phyloP scores from a whole-genome alignment of 2,797 vertebrate genomes.

The Gymnoscopelus microlampas region DNA sequence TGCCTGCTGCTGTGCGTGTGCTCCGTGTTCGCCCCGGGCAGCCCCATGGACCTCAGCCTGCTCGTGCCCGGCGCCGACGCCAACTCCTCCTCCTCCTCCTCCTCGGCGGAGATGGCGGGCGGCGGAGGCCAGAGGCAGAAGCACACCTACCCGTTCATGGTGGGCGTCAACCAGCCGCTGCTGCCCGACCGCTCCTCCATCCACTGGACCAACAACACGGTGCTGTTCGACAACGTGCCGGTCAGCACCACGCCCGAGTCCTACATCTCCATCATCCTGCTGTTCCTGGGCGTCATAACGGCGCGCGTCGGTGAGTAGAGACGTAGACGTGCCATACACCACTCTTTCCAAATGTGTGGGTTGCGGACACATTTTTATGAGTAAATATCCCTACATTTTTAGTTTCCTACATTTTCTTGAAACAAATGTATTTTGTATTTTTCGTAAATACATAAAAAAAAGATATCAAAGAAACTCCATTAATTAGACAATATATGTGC shows the following conservation, averaged over 20 bases:
- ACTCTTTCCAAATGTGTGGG: too few relatives aligned
- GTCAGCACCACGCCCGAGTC: constrained; percentile 77
- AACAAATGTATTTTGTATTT: too few relatives aligned
- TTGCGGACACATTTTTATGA: too few relatives aligned
- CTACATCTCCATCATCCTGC: constrained; percentile 83
- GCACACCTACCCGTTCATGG: constrained; percentile 72
- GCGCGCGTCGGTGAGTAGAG: constrained; percentile 77
- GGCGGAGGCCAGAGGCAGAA: constrained; percentile 76
- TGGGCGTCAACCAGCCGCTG: constrained; percentile 83
- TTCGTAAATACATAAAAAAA: too few relatives aligned
- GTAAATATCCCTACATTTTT: too few relatives aligned
- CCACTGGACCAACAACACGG: constrained; percentile 88
- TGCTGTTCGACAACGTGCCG: constrained; percentile 82
- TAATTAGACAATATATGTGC: too few relatives aligned
- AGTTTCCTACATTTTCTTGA: too few relatives aligned
- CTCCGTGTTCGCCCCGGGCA: constrained; percentile 86
- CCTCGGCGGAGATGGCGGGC: constrained; percentile 68
- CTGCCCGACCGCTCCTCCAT: constrained; percentile 84
- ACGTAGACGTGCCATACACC: too few relatives aligned
- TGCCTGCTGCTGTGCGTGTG: constrained; percentile 84
- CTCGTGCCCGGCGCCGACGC: constrained; percentile 71
- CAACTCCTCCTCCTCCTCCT: constrained; percentile 54
- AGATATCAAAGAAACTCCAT: too few relatives aligned
- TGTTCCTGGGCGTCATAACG: constrained; percentile 86
- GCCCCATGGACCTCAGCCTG: constrained; percentile 83